phyloP scores from a whole-genome alignment of 2,888 invertebrate genomes.

The Orchesella flavescens region DNA sequence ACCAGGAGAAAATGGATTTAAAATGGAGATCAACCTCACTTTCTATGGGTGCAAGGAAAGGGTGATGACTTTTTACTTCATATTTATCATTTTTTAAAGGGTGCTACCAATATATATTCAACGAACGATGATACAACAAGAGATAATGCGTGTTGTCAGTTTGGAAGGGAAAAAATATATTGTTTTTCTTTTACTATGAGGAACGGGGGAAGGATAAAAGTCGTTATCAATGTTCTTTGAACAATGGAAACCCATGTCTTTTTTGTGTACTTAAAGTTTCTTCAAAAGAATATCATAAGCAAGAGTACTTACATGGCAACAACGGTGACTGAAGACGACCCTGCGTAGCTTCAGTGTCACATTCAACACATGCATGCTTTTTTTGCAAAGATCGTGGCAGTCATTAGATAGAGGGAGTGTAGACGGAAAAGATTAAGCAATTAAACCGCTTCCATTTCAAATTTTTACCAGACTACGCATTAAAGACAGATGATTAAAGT shows the following conservation, averaged over 20 bases:
- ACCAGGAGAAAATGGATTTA: constrained; percentile 54
- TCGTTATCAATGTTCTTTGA: not conserved
- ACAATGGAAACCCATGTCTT: not conserved
- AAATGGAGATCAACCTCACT: constrained; percentile 52
- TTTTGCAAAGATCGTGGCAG: too few species aligned
- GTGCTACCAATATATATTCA: not conserved
- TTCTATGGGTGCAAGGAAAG: not conserved
- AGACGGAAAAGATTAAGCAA: too few species aligned
- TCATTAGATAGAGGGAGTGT: too few species aligned
- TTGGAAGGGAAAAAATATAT: not conserved
- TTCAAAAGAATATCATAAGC: not conserved
- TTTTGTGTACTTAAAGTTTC: constrained; percentile 43
- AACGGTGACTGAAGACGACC: too few species aligned
- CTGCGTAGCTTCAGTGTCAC: too few species aligned
- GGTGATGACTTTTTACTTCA: constrained; percentile 54
- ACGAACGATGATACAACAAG: constrained; percentile 27
- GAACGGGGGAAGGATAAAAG: constrained; percentile 30
- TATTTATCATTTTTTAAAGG: constrained; percentile 54
- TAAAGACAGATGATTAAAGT: too few species aligned
- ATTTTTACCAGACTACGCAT: too few species aligned
- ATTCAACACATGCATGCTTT: too few species aligned
- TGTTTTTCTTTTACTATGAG: not conserved
- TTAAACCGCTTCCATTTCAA: too few species aligned
- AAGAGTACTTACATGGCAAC: not conserved
- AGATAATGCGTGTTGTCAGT: constrained; percentile 14